phyloP scores from a whole-genome alignment of 2,797 vertebrate genomes.

The Cebuella pygmaea region DNA sequence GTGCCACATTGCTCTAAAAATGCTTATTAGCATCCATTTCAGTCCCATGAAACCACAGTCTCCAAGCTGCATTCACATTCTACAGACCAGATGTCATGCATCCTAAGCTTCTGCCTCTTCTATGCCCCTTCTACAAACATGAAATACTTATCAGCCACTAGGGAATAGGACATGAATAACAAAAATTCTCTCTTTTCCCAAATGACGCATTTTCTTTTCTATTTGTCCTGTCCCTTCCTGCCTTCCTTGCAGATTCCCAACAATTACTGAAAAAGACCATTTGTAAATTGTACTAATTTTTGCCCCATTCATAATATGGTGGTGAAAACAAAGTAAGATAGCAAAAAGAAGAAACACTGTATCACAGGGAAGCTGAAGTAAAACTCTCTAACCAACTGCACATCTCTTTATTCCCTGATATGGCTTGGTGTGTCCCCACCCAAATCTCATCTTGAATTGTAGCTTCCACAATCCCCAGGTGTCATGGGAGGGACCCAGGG shows the following conservation, averaged over 20 bases:
- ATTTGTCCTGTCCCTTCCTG: not conserved
- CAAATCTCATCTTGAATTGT: not conserved
- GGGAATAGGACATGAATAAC: not conserved
- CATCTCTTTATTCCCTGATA: not conserved
- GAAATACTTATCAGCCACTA: not conserved
- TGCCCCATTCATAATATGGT: not conserved
- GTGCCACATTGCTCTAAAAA: not conserved
- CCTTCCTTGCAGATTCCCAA: not conserved
- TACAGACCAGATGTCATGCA: not conserved
- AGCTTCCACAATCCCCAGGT: not conserved
- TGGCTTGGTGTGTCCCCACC: not conserved
- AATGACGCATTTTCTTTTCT: not conserved
- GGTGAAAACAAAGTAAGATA: not conserved
- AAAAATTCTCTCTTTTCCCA: not conserved
- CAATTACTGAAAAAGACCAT: not conserved
- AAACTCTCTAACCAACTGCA: not conserved
- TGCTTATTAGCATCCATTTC: not conserved
- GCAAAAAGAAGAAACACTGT: not conserved
- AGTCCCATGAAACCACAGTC: not conserved
- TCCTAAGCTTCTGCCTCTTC: not conserved
- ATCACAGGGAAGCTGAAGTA: not conserved
- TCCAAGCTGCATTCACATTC: not conserved
- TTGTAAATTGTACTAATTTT: not conserved
- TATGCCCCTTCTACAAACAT: not conserved
- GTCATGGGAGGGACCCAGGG: not conserved